phyloP scores from a whole-genome alignment of 2,797 vertebrate genomes.

The Hoplostethus mediterraneus region DNA sequence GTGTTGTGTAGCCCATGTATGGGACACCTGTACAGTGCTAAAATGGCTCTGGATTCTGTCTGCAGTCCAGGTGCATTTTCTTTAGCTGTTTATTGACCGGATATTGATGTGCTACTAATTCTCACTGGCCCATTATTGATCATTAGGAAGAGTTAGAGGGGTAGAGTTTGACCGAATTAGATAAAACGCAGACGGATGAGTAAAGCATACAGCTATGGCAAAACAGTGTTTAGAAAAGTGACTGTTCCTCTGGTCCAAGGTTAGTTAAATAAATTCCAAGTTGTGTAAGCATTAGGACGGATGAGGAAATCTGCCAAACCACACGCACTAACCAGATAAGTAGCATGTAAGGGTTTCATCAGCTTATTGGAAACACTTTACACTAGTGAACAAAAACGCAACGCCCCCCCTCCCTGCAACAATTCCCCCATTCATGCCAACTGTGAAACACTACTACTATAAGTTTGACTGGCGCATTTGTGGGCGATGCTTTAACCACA shows the following conservation, averaged over 20 bases:
- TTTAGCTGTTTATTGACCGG: neutral
- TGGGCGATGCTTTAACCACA: slow-evolving; percentile 23
- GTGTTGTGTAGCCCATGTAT: slow-evolving; percentile 13
- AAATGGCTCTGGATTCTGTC: neutral
- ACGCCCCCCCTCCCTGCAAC: neutral
- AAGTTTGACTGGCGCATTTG: slow-evolving; percentile 27
- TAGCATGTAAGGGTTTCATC: neutral
- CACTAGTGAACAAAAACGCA: neutral
- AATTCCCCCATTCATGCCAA: slow-evolving; percentile 29
- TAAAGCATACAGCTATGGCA: neutral
- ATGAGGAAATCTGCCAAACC: slow-evolving; percentile 30
- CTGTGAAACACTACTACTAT: neutral
- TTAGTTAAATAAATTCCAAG: neutral
- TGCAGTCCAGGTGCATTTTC: neutral
- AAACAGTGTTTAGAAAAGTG: neutral
- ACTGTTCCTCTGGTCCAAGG: neutral
- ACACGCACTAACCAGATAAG: slow-evolving; percentile 41
- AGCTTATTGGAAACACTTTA: too few species aligned
- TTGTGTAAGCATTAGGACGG: neutral
- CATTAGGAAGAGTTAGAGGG: slow-evolving; percentile 1
- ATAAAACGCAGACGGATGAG: neutral
- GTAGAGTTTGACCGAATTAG: neutral
- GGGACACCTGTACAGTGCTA: neutral
- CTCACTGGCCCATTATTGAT: neutral
- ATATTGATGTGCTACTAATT: neutral